Base-by-base conservation (phyloP, 1,140 invertebrate species). In the Nymphalis io region DNA sequence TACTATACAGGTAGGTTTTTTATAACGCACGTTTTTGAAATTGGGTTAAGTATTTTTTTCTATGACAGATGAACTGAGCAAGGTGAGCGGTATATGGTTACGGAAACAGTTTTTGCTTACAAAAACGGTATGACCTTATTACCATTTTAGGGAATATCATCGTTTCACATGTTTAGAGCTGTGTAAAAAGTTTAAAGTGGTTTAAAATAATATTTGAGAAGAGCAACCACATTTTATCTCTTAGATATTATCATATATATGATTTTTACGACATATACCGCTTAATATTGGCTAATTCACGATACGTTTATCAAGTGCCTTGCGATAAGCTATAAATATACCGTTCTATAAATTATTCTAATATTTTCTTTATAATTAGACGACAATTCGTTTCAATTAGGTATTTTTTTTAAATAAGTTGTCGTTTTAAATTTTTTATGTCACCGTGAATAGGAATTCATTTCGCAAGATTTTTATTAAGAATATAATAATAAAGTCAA, bases 51-150 rank as follows among this genome's bases (percentile, higher is more conserved):
- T 55, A 67, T 62, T 72, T 88, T 87, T 90, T 83, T 80, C 33
- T 73, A 60, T 60, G 78, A 80, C 83, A 88, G 73, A 83, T 83
- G 84, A 87, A 68, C 67, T 72, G 70, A 68, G 78, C 84, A 87
- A 88, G 87, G 88, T 87, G 86, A 89, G 75, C 83, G 81, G 85
- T 83, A 78, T 89, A 81, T 74, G 77, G 84, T 89, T 90, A 89
- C 88, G 88, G 88, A 88, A 88, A 87, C 83, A 76, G 69, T 90
- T 87, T 89, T 55, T 55, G 23, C 23, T 87, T 85, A 79, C 74
- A 23, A 66, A 57, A 59, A 78, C 75, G 60, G 73, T 81, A 78
- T 81, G 81, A 83, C 83, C 86, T 81, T 86, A 87, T 87, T 73
- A 70, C 75, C 82, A 86, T 85, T 87, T 83, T 75, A 64, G 58